A percentile compares a stretch with the other conserved stretches of the same genome.
Conservation (phyloP, 2,113 vertebrate species). For the Macquaria ambigua region DNA sequence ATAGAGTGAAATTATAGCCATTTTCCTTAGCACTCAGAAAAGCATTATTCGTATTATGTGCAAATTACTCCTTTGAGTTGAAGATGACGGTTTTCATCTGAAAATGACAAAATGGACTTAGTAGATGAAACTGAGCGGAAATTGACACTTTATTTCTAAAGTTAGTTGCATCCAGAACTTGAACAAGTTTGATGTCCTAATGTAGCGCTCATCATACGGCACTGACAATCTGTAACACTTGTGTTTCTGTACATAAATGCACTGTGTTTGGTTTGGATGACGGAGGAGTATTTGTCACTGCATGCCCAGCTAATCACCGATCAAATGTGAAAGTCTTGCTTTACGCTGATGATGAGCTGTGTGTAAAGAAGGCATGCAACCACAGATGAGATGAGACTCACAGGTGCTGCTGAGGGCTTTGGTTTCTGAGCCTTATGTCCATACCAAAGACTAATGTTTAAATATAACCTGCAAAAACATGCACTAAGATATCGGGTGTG, state of each 20-base stretch:
- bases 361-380: slow-evolving; percentile 19
- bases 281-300: slow-evolving; percentile 19
- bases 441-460: slow-evolving; percentile 82
- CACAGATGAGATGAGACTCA: not conserved
- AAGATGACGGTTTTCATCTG: slow-evolving; percentile 2
- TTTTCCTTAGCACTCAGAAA: slow-evolving; percentile 1
- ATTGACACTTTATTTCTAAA: not conserved
- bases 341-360: slow-evolving; percentile 22
- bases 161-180: not conserved
- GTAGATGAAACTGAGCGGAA: not conserved
- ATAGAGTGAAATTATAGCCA: not conserved
- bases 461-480: slow-evolving; percentile 43
- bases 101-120: not conserved
- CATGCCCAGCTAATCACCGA: slow-evolving; percentile 1
- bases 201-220: slow-evolving; percentile 41
- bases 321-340: slow-evolving; percentile 20
- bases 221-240: slow-evolving; percentile 69
- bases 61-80: not conserved
- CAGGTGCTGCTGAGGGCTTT: slow-evolving; percentile 37
- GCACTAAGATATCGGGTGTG: slow-evolving; percentile 47
- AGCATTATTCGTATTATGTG: not conserved
- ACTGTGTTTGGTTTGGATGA: slow-evolving; percentile 52
- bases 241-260: slow-evolving; percentile 43
- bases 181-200: not conserved
- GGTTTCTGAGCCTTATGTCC: slow-evolving; percentile 80